Conservation (phyloP, 2,113 vertebrate species). For the Brienomyrus brachyistius region DNA sequence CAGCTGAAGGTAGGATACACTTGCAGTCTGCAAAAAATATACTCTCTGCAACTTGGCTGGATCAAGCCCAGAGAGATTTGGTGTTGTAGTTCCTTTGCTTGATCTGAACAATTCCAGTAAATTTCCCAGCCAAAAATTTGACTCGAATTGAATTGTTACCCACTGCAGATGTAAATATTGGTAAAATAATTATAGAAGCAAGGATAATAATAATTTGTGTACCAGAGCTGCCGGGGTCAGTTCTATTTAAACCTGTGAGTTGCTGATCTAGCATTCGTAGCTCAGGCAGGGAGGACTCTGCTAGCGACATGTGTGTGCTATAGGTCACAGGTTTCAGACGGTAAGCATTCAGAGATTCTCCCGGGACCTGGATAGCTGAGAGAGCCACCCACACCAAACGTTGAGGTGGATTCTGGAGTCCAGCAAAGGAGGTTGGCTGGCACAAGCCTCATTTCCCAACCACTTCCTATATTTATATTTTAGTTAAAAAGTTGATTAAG, state of each 20-base stretch:
- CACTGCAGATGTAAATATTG: too few species aligned
- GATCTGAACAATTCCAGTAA: not conserved
- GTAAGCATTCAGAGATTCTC: not conserved
- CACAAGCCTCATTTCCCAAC: not conserved
- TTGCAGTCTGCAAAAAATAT: not conserved
- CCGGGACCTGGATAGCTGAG: not conserved
- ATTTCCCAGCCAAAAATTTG: not conserved
- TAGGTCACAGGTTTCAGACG: not conserved
- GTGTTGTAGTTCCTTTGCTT: not conserved
- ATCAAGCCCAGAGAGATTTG: not conserved
- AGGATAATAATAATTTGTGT: not conserved
- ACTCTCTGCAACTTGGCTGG: not conserved
- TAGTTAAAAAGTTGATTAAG: not conserved
- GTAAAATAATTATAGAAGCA: not conserved
- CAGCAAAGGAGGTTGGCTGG: not conserved
- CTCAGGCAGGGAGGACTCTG: not conserved
- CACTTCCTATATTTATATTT: not conserved
- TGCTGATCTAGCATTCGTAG: not conserved
- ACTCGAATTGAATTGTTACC: not conserved
- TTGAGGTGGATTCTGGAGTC: not conserved
- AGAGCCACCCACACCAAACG: not conserved
- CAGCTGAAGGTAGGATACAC: not conserved
- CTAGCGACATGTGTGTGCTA: not conserved
- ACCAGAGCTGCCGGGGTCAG: not conserved
- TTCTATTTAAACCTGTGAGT: not conserved